phyloP scores from a whole-genome alignment of 2,888 invertebrate species.

The Agrochola macilenta region DNA sequence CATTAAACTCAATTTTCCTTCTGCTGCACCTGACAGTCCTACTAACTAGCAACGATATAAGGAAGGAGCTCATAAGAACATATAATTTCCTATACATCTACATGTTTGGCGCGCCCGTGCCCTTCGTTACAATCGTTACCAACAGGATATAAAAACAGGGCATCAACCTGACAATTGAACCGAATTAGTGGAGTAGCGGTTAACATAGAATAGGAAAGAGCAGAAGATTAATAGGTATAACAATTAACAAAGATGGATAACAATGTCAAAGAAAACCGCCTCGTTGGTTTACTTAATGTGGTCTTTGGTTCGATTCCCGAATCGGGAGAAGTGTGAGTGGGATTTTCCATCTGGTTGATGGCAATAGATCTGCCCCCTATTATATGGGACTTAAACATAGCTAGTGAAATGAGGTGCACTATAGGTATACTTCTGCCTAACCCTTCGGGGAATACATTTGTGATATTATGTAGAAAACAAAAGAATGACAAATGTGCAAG shows the following conservation, averaged over 20 bases:
- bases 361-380: neutral
- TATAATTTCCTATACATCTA: conserved; percentile 38
- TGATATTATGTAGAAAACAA: neutral
- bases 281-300: neutral
- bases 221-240: conserved; percentile 35
- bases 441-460: too few species aligned
- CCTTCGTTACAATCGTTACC: conserved; percentile 57
- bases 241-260: neutral
- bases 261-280: neutral
- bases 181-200: conserved; percentile 48
- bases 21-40: conserved; percentile 20
- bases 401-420: neutral
- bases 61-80: conserved; percentile 39
- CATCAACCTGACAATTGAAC: conserved; percentile 75
- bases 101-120: conserved; percentile 44
- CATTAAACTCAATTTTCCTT: conserved; percentile 33
- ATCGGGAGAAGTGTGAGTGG: neutral
- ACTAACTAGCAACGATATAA: conserved; percentile 4
- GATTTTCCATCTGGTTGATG: too few species aligned
- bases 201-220: neutral
- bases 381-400: neutral
- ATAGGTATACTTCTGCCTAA: neutral
- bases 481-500: too few species aligned
- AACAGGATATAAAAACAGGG: conserved; percentile 70
- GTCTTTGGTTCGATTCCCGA: neutral